phyloP scores from a whole-genome alignment of 2,888 invertebrate genomes.

The Caprella mutica region DNA sequence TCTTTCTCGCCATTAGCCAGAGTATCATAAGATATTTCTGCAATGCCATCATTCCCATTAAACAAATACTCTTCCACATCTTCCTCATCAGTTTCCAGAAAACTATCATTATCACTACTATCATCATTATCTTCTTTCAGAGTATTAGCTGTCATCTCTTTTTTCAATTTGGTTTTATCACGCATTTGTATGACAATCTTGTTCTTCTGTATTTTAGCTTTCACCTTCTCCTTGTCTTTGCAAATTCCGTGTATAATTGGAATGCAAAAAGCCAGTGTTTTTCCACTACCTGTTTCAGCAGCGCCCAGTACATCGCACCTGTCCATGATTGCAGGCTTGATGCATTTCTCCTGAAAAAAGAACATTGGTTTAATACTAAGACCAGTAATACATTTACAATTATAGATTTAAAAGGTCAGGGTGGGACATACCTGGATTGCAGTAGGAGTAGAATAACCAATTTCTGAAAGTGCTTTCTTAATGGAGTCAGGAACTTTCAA shows the following conservation, averaged over 20 bases:
- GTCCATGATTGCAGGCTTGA: slow-evolving; percentile 75
- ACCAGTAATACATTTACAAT: neutral
- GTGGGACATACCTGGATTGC: slow-evolving; percentile 58
- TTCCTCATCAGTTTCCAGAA: neutral
- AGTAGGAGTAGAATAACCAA: slow-evolving; percentile 70
- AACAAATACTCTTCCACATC: neutral
- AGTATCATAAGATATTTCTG: too few relatives aligned
- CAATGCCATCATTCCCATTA: neutral
- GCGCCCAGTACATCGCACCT: slow-evolving; percentile 90
- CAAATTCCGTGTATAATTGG: slow-evolving; percentile 81
- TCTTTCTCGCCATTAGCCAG: neutral
- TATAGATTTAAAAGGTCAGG: neutral
- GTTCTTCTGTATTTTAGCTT: neutral
- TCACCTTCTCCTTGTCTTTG: slow-evolving; percentile 43
- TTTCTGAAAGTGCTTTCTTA: slow-evolving; percentile 59
- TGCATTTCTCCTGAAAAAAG: slow-evolving; percentile 48
- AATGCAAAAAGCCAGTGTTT: slow-evolving; percentile 93
- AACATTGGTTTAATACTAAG: too few relatives aligned
- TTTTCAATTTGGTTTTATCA: neutral
- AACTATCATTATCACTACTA: neutral
- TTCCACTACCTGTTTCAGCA: slow-evolving; percentile 97
- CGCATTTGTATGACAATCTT: slow-evolving; percentile 38
- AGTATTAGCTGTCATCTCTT: slow-evolving; percentile 8
- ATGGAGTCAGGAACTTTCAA: slow-evolving; percentile 54
- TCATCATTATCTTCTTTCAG: neutral